Evolutionary conservation across 2,888 invertebrate species (phyloP).

Genomic region (Rhagophthalmus giganteus): DNA sequence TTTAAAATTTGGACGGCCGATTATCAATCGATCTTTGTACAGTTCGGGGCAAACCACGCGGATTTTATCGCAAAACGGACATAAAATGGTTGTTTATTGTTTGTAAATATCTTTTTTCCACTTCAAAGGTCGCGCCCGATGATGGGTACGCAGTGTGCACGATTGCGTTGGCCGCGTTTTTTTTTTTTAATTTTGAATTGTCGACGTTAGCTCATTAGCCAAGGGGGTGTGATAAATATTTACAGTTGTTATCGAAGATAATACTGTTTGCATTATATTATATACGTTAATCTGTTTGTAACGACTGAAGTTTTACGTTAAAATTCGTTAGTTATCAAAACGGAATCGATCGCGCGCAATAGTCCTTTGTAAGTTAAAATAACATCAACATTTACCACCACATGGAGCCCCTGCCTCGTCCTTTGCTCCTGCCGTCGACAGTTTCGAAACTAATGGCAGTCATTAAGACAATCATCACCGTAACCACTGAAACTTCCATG

Average conservation of each 20-base stretch:
- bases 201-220: neutral
- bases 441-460: constrained; percentile 30
- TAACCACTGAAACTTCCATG: constrained; percentile 42
- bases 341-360: neutral
- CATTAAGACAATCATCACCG: constrained; percentile 32
- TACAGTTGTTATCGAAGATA: constrained; percentile 17
- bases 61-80: no score
- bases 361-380: no score
- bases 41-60: no score
- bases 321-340: neutral
- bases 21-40: constrained; percentile 3
- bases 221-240: constrained; percentile 8
- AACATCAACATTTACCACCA: constrained; percentile 87
- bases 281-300: constrained; percentile 12
- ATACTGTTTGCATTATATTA: constrained; percentile 10
- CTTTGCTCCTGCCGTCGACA: constrained; percentile 56
- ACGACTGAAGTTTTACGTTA: constrained; percentile 11
- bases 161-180: no score
- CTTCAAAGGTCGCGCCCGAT: no score
- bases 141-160: no score
- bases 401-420: constrained; percentile 85
- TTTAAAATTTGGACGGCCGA: constrained; percentile 7
- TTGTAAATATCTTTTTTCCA: no score
- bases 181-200: no score
- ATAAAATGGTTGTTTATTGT: no score